Conservation (phyloP, 2,888 invertebrate species). For the Hermaeophaga mercurialis region DNA sequence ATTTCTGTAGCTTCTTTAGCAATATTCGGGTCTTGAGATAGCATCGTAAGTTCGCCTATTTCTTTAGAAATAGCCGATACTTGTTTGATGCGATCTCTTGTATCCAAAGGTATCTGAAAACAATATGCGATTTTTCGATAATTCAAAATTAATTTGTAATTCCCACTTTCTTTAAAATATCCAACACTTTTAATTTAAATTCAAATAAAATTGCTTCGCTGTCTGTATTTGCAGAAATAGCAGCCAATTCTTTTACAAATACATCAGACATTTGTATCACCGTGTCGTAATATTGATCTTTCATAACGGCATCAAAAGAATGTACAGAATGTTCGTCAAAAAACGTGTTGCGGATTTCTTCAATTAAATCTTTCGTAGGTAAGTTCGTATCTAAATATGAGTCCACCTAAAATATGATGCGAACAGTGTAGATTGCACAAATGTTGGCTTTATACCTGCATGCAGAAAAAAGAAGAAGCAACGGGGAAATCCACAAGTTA, state of each 20-base stretch:
- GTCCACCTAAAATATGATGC: neutral
- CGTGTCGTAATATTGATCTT: conserved; percentile 10
- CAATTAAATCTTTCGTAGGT: conserved; percentile 3
- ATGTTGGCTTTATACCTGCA: no score
- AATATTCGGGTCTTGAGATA: conserved; percentile 33
- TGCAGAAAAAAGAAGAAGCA: no score
- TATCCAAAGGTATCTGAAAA: conserved; percentile 27
- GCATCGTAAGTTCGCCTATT: conserved; percentile 20
- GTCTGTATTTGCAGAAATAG: neutral
- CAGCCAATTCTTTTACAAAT: conserved; percentile 20
- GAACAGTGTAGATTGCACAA: no score
- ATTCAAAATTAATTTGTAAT: no score
- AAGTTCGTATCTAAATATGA: neutral
- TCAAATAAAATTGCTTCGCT: neutral
- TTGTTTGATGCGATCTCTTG: conserved; percentile 18
- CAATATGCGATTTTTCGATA: no score
- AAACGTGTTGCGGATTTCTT: conserved; percentile 17
- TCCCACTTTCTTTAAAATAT: conserved; percentile 9
- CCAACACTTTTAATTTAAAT: conserved; percentile 13
- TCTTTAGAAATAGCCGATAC: conserved; percentile 22
- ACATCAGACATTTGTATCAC: conserved; percentile 23
- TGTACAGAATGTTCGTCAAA: conserved; percentile 12
- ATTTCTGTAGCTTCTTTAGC: conserved; percentile 26
- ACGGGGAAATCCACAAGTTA: no score
- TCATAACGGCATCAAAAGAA: conserved; percentile 21